A percentile compares a stretch with the other conserved stretches of the same genome.
Evolutionary conservation across 2,797 vertebrate species (phyloP).

Genomic region (Amblyraja radiata): DNA sequence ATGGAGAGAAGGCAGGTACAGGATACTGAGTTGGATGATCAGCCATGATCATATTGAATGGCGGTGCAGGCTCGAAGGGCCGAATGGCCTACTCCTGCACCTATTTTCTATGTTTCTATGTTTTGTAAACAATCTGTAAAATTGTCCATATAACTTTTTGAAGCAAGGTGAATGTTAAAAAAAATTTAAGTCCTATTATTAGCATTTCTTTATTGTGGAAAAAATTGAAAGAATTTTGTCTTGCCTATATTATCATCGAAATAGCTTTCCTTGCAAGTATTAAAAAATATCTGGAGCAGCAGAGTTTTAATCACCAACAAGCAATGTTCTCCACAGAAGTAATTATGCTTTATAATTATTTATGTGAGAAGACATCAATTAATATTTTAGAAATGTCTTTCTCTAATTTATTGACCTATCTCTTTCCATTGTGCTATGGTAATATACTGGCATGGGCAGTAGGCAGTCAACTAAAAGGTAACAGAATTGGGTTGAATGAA

Average conservation of each 20-base stretch:
- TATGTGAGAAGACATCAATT: neutral
- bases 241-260: too few species aligned
- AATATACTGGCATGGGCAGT: too few species aligned
- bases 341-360: neutral
- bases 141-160: neutral
- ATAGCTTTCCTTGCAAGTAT: neutral
- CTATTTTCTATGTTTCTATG: too few species aligned
- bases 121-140: neutral
- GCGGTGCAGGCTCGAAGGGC: too few species aligned
- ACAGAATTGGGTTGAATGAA: too few species aligned
- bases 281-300: neutral
- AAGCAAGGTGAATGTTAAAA: neutral
- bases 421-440: too few species aligned
- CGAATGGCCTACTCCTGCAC: too few species aligned
- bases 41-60: too few species aligned
- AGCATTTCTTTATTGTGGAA: neutral
- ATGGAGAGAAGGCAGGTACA: too few species aligned
- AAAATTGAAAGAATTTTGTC: neutral
- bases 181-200: neutral
- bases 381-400: neutral
- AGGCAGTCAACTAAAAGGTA: too few species aligned
- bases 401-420: neutral
- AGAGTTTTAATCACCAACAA: neutral
- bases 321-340: neutral
- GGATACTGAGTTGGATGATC: too few species aligned